Percentiles rank a stretch among this genome's conserved stretches.
phyloP scores from a whole-genome alignment of 2,797 vertebrate species.

The Sebastes taczanowskii region DNA sequence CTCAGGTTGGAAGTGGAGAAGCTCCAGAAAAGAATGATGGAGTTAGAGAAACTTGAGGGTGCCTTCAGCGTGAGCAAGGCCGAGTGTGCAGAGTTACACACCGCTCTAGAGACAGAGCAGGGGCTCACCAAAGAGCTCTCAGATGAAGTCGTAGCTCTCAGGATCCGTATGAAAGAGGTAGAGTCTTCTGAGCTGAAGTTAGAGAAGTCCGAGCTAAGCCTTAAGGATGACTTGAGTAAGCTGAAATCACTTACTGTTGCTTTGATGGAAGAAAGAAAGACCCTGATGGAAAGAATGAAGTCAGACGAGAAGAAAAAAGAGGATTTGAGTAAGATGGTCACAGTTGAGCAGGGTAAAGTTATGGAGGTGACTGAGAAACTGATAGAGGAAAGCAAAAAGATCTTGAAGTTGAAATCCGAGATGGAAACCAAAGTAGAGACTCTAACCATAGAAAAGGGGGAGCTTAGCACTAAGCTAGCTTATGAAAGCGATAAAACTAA shows the following conservation, averaged over 20 bases:
- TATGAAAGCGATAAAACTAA: constrained; percentile 88
- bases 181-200: constrained; percentile 92
- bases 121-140: constrained; percentile 91
- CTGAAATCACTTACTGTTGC: constrained; percentile 94
- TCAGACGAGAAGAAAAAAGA: constrained; percentile 93
- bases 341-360: constrained; percentile 93
- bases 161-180: constrained; percentile 92
- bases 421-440: constrained; percentile 93
- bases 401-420: constrained; percentile 95
- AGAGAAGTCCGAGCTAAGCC: constrained; percentile 92
- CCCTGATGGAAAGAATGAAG: constrained; percentile 91
- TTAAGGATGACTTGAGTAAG: constrained; percentile 97
- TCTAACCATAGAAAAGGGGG: constrained; percentile 89
- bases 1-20: constrained; percentile 92
- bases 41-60: constrained; percentile 92
- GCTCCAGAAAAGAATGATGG: constrained; percentile 93
- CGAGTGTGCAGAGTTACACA: constrained; percentile 89
- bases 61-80: constrained; percentile 89
- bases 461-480: constrained; percentile 85
- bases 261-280: constrained; percentile 94
- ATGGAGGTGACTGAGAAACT: constrained; percentile 97
- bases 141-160: constrained; percentile 91
- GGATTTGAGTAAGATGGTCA: constrained; percentile 89
- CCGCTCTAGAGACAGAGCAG: constrained; percentile 91
- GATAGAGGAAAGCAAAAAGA: constrained; percentile 97